phyloP scores from a whole-genome alignment of 2,888 invertebrate genomes.

The Atethmia centrago region DNA sequence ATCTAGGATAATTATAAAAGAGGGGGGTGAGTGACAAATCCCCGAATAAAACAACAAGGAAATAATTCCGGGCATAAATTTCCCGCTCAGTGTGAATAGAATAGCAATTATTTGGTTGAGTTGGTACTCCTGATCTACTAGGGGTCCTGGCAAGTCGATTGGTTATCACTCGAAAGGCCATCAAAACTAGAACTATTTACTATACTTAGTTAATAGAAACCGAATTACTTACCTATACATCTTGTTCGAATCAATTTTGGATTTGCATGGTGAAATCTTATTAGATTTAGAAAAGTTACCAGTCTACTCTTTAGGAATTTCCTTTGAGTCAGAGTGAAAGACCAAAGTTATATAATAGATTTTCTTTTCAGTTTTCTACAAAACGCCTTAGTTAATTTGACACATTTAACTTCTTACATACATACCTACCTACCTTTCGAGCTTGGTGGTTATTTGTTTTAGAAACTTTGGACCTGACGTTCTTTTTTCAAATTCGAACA shows the following conservation, averaged over 20 bases:
- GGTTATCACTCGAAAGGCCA: constrained; percentile 47
- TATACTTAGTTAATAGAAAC: background rate
- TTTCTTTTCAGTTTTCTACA: no score
- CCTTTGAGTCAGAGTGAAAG: no score
- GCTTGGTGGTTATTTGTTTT: no score
- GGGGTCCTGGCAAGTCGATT: constrained; percentile 55
- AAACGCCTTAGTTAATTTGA: no score
- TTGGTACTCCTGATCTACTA: constrained; percentile 79
- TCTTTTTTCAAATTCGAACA: no score
- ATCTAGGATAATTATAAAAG: constrained; percentile 89
- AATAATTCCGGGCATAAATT: constrained; percentile 90
- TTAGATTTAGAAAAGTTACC: background rate
- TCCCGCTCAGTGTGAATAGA: constrained; percentile 89
- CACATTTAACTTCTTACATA: no score
- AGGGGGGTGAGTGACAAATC: constrained; percentile 89
- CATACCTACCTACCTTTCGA: no score
- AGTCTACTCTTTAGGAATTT: no score
- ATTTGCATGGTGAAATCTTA: background rate
- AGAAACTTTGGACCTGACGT: no score
- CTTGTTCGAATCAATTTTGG: background rate
- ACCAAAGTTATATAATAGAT: no score
- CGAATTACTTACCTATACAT: no score
- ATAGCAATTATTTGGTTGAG: constrained; percentile 91
- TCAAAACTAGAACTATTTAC: background rate
- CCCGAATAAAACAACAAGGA: constrained; percentile 91